These are phyloP conservation scores for Scaptomyza graminum DNA, from an alignment of 1,140 invertebrate species.

Conservation along the genomic window DNA sequence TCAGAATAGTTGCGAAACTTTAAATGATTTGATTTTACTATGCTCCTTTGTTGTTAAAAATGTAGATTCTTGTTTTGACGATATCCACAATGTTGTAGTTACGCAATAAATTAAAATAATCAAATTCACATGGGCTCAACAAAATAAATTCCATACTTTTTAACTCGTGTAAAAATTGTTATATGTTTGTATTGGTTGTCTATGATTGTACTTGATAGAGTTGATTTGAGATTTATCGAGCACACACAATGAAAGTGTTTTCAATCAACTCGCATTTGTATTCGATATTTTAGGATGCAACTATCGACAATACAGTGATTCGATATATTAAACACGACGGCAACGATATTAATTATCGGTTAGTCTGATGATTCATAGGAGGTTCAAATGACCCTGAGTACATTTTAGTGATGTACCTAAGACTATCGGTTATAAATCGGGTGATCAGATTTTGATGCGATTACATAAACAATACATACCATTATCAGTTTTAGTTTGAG, in stretches of 20 bases:
- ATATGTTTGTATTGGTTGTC: constrained; percentile 31
- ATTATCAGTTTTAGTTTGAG: too few relatives aligned
- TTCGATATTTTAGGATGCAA: not conserved
- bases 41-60: constrained; percentile 31
- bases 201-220: constrained; percentile 7
- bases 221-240: constrained; percentile 21
- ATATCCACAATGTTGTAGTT: constrained; percentile 42
- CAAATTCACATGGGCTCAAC: constrained; percentile 63
- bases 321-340: too few relatives aligned
- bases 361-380: not conserved
- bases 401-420: not conserved
- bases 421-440: not conserved
- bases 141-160: constrained; percentile 76
- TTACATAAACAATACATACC: too few relatives aligned
- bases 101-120: constrained; percentile 46
- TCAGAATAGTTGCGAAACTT: constrained; percentile 60
- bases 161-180: constrained; percentile 58
- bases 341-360: not conserved
- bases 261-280: not conserved
- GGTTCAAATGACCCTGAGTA: not conserved
- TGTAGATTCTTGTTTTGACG: constrained; percentile 10
- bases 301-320: not conserved
- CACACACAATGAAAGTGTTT: not conserved
- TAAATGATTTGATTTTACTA: constrained; percentile 16
- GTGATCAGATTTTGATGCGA: too few relatives aligned